Evolutionary conservation across 1,140 invertebrate genomes (phyloP).

Genomic region (Cotesia chilonis): DNA sequence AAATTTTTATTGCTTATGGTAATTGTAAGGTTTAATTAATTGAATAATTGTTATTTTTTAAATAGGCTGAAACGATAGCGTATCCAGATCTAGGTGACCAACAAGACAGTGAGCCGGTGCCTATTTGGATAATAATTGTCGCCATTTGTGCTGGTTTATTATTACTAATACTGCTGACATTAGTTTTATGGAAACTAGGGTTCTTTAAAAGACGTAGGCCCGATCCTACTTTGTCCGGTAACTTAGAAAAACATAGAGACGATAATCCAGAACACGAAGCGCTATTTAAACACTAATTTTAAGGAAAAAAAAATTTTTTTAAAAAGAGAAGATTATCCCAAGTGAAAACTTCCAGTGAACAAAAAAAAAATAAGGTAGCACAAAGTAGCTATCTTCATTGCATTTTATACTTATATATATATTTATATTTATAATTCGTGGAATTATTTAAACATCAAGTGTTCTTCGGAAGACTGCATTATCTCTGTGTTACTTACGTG

Average conservation of each 20-base stretch:
- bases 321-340: constrained; percentile 1
- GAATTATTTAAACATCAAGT: constrained; percentile 13
- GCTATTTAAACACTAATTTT: constrained; percentile 57
- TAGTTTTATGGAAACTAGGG: constrained; percentile 83
- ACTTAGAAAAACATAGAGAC: constrained; percentile 79
- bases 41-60: constrained; percentile 45
- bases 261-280: constrained; percentile 68
- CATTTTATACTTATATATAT: constrained; percentile 5
- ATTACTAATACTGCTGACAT: constrained; percentile 79
- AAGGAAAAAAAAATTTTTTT: not conserved
- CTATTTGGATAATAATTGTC: constrained; percentile 85
- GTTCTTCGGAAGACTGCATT: constrained; percentile 23
- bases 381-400: not conserved
- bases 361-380: constrained; percentile 8
- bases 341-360: constrained; percentile 1
- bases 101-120: constrained; percentile 73
- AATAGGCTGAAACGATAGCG: constrained; percentile 81
- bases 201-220: constrained; percentile 87
- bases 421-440: constrained; percentile 14
- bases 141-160: constrained; percentile 82
- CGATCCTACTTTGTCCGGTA: constrained; percentile 83
- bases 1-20: constrained; percentile 29
- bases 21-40: constrained; percentile 21
- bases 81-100: constrained; percentile 80
- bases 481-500: constrained; percentile 22